These are phyloP conservation scores for Amphipyra tragopoginis DNA, from an alignment of 2,888 invertebrate species.

Conservation along the genomic window DNA sequence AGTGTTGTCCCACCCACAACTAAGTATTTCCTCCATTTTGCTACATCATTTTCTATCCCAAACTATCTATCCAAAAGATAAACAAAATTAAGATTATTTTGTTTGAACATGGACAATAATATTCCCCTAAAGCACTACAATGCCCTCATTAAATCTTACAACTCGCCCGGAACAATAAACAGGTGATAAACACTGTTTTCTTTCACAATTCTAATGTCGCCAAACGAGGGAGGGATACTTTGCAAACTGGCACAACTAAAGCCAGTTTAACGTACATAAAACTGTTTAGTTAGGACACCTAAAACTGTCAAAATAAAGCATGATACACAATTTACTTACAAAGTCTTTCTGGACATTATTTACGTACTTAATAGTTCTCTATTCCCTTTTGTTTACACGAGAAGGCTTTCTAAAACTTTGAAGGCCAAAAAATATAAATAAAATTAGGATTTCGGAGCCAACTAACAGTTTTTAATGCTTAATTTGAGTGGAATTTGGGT, in stretches of 20 bases:
- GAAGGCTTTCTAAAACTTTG: constrained; percentile 56
- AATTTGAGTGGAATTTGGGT: constrained; percentile 47
- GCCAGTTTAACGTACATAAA: constrained; percentile 36
- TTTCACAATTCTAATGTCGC: constrained; percentile 25
- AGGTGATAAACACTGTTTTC: constrained; percentile 36
- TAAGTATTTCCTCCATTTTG: too few species aligned
- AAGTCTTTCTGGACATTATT: constrained; percentile 45
- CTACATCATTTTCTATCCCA: neutral
- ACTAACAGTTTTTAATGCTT: constrained; percentile 56
- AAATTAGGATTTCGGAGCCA: constrained; percentile 47
- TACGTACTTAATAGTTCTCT: constrained; percentile 40
- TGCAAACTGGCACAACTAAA: constrained; percentile 41
- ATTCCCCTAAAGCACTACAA: constrained; percentile 14
- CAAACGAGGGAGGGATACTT: constrained; percentile 34
- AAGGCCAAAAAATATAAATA: constrained; percentile 55
- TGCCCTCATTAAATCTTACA: constrained; percentile 43
- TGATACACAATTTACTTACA: constrained; percentile 41
- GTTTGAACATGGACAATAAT: constrained; percentile 28
- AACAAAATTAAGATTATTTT: constrained; percentile 25
- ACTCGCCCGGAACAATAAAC: constrained; percentile 41
- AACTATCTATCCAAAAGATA: constrained; percentile 16
- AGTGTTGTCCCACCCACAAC: too few species aligned
- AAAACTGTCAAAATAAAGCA: constrained; percentile 47
- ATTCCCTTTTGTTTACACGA: constrained; percentile 46
- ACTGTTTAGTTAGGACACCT: constrained; percentile 45